Evolutionary conservation across 2,113 vertebrate species (phyloP), one percentile per base, ranked within the genome.

Genomic region (Monopterus albus): DNA sequence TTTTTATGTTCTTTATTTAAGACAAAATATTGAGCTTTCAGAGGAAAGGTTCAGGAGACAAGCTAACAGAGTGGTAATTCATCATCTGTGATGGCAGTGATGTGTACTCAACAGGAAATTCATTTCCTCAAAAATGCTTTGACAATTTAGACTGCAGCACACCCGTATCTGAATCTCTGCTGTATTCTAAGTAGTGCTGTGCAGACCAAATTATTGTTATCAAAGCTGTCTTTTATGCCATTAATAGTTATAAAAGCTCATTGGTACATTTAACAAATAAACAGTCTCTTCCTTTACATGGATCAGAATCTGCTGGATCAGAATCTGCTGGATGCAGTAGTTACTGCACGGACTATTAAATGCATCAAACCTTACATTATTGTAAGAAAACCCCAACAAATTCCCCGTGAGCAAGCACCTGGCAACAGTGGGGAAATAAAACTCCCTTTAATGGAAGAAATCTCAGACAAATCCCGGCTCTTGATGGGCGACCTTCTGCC

Each of bases 81-180:
- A 71, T 57, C 43, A 31, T 40, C 43, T 63, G 56, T 51, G 50
- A 11, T 72, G 51, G 71, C 28, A 61, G 63, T 52, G 46, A 57
- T 26, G 15, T 6, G 13, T 62, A n/a, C 56, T 31, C 13, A 68
- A 52, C 65, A 64, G 18, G 38, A 25, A 62, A 46, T 60, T 68
- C 2, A 52, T 56, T 64, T 62, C 20, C 21, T 46, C 8, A 7
- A 45, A 56, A 58, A 50, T 21, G 7, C 35, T 55, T 55, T 62
- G 2, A 20, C 17, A 39, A 59, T 45, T 73, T 23, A 14, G 26
- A 46, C 13, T 26, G 18, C 15, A 26, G 20, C 20, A 28, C 0
- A 2, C 14, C 38, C 21, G 53, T 46, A 17, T 38, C 43, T 57
- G 33, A 33, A 21, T 59, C 29, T 55, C 36, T 68, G 51, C 49